A percentile compares a stretch with the other conserved stretches of the same genome.
These are phyloP conservation scores for Ellobium chinense DNA, from an alignment of 2,888 invertebrate genomes.

Conservation along the genomic window DNA sequence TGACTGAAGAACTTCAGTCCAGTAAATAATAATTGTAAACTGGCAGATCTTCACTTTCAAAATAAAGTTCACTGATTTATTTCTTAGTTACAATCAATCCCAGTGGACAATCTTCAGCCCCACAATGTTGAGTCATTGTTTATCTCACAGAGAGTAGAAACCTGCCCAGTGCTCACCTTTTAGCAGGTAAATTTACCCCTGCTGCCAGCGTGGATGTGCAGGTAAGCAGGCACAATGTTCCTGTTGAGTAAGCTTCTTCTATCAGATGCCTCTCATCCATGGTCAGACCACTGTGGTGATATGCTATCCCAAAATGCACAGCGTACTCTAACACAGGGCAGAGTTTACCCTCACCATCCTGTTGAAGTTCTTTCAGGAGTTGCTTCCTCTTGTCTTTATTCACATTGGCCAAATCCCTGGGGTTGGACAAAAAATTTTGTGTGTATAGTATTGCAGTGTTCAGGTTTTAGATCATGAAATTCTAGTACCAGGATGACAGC, in stretches of 20 bases:
- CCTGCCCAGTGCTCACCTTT: constrained; percentile 82
- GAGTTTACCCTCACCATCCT: constrained; percentile 84
- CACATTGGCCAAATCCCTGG: constrained; percentile 82
- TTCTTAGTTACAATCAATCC: too few relatives aligned
- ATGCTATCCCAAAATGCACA: constrained; percentile 91
- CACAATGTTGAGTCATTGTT: too few relatives aligned
- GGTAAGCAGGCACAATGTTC: constrained; percentile 91
- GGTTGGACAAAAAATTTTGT: neutral
- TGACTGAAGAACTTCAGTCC: too few relatives aligned
- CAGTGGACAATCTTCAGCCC: too few relatives aligned
- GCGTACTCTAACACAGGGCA: constrained; percentile 85
- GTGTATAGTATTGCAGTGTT: too few relatives aligned
- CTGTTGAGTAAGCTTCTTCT: constrained; percentile 88
- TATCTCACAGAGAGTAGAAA: too few relatives aligned
- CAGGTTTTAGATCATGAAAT: too few relatives aligned
- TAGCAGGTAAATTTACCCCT: constrained; percentile 96
- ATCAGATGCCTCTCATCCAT: constrained; percentile 90
- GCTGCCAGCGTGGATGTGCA: constrained; percentile 99
- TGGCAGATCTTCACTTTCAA: too few relatives aligned
- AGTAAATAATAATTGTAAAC: too few relatives aligned
- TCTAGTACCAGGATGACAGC: too few relatives aligned
- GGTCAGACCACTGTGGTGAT: constrained; percentile 93
- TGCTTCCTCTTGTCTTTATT: constrained; percentile 81
- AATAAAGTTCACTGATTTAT: too few relatives aligned
- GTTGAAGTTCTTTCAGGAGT: constrained; percentile 83